phyloP scores from a whole-genome alignment of 2,888 invertebrate species.

The Nycteola revayana region DNA sequence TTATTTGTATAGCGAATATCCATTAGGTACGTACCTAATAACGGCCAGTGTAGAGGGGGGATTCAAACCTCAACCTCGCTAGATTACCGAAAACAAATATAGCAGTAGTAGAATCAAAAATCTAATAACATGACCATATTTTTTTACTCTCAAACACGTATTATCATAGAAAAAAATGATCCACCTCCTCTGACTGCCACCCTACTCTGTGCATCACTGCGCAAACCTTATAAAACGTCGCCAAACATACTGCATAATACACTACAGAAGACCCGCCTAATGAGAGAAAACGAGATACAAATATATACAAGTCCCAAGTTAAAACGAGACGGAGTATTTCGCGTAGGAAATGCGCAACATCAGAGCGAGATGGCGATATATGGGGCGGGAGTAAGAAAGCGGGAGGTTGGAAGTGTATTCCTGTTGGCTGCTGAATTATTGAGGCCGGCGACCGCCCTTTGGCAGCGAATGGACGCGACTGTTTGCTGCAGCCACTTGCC shows the following conservation, averaged over 20 bases:
- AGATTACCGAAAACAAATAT: too few relatives aligned
- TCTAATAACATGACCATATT: too few relatives aligned
- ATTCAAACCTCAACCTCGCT: too few relatives aligned
- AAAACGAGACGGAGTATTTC: constrained; percentile 30
- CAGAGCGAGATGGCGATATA: constrained; percentile 39
- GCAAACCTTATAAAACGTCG: constrained; percentile 72
- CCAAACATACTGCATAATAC: constrained; percentile 75
- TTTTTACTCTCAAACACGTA: too few relatives aligned
- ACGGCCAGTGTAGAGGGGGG: too few relatives aligned
- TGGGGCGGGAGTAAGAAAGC: constrained; percentile 32
- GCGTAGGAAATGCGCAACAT: constrained; percentile 60
- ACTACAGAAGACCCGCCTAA: constrained; percentile 60
- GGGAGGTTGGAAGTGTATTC: constrained; percentile 52
- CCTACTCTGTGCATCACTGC: constrained; percentile 52
- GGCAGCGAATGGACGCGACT: constrained; percentile 51
- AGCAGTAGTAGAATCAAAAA: too few relatives aligned
- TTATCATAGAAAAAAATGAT: too few relatives aligned
- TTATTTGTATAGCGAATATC: too few relatives aligned
- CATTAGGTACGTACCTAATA: too few relatives aligned
- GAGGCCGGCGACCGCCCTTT: constrained; percentile 71
- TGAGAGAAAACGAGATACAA: constrained; percentile 50
- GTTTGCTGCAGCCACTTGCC: constrained; percentile 46
- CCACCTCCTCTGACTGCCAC: too few relatives aligned
- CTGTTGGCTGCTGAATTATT: constrained; percentile 74
- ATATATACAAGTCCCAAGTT: constrained; percentile 2